These are phyloP conservation scores for Drosophila melanosoma DNA, from an alignment of 2,888 invertebrate genomes.

Conservation along the genomic window DNA sequence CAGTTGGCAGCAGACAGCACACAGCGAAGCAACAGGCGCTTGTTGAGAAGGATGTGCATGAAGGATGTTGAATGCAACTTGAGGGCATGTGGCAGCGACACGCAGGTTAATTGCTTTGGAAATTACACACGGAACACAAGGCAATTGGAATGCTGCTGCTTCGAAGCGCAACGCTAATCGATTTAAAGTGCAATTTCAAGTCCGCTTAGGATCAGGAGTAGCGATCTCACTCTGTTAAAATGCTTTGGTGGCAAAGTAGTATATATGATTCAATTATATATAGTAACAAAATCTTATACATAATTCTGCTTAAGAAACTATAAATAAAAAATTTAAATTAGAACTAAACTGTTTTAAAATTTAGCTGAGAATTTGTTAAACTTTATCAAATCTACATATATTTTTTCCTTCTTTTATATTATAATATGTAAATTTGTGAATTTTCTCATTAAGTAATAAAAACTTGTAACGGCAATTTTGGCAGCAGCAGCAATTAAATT, in stretches of 20 bases:
- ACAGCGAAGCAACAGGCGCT: constrained; percentile 48
- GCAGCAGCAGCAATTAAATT: neutral
- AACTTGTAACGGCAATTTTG: neutral
- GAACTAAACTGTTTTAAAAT: neutral
- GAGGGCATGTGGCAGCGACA: constrained; percentile 40
- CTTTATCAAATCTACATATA: neutral
- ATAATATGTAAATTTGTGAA: neutral
- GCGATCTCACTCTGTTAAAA: constrained; percentile 10
- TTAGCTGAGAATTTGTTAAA: neutral
- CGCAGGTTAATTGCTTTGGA: constrained; percentile 75
- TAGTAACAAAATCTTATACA: neutral
- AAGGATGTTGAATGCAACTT: constrained; percentile 61
- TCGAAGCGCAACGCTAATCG: constrained; percentile 60
- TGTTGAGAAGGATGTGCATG: constrained; percentile 24
- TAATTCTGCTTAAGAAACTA: neutral
- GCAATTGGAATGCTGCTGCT: constrained; percentile 24
- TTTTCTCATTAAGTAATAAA: neutral
- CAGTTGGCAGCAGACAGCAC: neutral
- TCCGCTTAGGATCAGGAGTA: constrained; percentile 19
- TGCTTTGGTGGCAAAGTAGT: constrained; percentile 1
- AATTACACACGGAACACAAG: constrained; percentile 64
- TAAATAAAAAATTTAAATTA: neutral
- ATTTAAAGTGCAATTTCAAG: constrained; percentile 70
- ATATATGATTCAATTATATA: constrained; percentile 5
- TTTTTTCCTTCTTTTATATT: neutral